A percentile compares a stretch with the other conserved stretches of the same genome.
These are phyloP conservation scores for Haliclystus octoradiatus DNA, from an alignment of 30 jellyfish, hydroid and myxozoan species.

Conservation along the genomic window DNA sequence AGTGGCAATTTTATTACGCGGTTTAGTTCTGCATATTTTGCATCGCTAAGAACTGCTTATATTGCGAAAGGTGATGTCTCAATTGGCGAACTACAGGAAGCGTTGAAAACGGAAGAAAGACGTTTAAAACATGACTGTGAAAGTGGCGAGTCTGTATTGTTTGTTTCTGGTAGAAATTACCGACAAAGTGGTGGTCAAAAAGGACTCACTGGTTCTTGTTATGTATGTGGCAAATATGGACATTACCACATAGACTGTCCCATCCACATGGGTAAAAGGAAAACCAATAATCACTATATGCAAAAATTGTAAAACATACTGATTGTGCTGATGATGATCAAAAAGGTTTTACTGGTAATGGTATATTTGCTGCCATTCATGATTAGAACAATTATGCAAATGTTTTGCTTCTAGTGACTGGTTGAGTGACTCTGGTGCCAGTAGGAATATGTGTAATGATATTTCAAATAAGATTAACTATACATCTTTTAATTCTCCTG, in stretches of 20 bases:
- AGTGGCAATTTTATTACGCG: not conserved
- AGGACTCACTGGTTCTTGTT: conserved; percentile 22
- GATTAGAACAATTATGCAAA: not conserved
- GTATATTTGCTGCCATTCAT: conserved; percentile 2
- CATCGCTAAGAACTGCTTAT: not conserved
- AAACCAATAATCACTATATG: conserved; percentile 9
- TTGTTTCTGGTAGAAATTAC: no score
- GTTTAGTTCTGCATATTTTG: not conserved
- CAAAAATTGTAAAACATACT: no score
- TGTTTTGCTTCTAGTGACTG: no score
- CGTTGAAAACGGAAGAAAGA: no score
- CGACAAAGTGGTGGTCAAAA: not conserved
- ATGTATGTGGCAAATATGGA: no score
- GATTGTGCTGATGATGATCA: no score
- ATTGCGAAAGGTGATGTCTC: no score
- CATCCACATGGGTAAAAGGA: not conserved
- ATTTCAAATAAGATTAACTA: conserved; percentile 6
- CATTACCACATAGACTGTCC: conserved; percentile 23
- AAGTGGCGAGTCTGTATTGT: no score
- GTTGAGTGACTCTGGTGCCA: conserved; percentile 26
- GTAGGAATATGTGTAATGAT: conserved; percentile 13
- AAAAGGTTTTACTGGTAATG: no score
- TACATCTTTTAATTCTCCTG: no score
- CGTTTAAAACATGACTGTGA: no score
- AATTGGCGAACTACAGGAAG: no score